These are phyloP conservation scores for Enteromius argenteus DNA, from an alignment of 2,797 vertebrate genomes.

Conservation along the genomic window DNA sequence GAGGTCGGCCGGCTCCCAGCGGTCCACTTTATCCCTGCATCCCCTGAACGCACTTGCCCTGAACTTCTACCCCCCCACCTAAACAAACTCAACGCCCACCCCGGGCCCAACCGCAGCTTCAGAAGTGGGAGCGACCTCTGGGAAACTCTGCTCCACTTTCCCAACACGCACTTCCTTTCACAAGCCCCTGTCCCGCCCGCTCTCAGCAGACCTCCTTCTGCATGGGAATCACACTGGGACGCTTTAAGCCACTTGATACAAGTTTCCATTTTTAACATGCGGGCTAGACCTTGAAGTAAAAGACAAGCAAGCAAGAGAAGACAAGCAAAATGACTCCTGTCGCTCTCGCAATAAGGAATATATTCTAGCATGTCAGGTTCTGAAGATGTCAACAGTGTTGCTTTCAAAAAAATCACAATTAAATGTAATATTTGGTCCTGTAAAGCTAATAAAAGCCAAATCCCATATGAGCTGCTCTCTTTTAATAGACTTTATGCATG, in stretches of 20 bases:
- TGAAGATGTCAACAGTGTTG: background rate
- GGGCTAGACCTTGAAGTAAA: background rate
- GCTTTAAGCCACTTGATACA: background rate
- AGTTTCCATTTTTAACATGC: slow-evolving; percentile 6
- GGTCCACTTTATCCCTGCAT: slow-evolving; percentile 58
- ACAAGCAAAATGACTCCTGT: background rate
- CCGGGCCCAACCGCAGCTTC: slow-evolving; percentile 48
- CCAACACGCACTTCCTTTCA: slow-evolving; percentile 74
- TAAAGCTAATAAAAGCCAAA: background rate
- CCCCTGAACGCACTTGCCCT: slow-evolving; percentile 64
- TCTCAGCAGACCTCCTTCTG: slow-evolving; percentile 24
- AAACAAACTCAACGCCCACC: slow-evolving; percentile 20
- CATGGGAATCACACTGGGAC: slow-evolving; percentile 23
- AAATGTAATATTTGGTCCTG: too few species aligned
- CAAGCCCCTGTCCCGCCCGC: slow-evolving; percentile 49
- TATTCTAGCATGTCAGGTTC: background rate
- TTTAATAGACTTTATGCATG: background rate
- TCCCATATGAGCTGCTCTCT: background rate
- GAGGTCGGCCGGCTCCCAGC: slow-evolving; percentile 48
- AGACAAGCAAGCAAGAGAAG: background rate
- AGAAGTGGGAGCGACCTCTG: slow-evolving; percentile 64
- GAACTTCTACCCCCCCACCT: slow-evolving; percentile 37
- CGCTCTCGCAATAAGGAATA: background rate
- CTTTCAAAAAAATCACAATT: background rate
- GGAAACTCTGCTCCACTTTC: slow-evolving; percentile 69